Evolutionary conservation across 2,888 invertebrate species (phyloP).

Genomic region (Pachymerium ferrugineum): DNA sequence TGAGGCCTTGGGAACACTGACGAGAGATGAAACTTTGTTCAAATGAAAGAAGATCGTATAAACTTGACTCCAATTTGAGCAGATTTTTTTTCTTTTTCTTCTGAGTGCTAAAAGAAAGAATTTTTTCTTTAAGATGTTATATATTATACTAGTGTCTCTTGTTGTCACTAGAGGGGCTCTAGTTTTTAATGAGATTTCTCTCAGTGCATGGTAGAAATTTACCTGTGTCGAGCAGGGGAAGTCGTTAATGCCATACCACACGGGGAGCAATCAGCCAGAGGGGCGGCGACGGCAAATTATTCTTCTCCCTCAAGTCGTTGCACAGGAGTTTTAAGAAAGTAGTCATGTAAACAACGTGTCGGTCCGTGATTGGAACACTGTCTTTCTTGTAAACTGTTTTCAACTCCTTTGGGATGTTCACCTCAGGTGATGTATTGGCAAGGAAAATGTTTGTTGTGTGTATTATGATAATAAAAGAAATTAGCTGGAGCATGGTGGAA

Average conservation of each 20-base stretch:
- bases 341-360: constrained; percentile 25
- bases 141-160: constrained; percentile 15
- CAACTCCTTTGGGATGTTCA: neutral
- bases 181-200: constrained; percentile 27
- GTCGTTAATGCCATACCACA: constrained; percentile 23
- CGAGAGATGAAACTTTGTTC: constrained; percentile 8
- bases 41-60: constrained; percentile 21
- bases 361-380: neutral
- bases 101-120: too few relatives aligned
- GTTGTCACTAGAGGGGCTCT: constrained; percentile 4
- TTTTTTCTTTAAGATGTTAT: neutral
- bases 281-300: constrained; percentile 24
- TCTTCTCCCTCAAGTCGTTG: constrained; percentile 25
- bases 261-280: constrained; percentile 27
- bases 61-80: constrained; percentile 1
- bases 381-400: neutral
- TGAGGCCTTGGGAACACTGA: constrained; percentile 27
- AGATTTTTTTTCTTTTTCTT: neutral
- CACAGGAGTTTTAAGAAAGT: constrained; percentile 19
- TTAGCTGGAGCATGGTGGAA: too few relatives aligned
- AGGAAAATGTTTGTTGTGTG: constrained; percentile 17
- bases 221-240: constrained; percentile 10
- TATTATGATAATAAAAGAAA: too few relatives aligned
- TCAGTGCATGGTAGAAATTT: constrained; percentile 7
- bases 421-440: constrained; percentile 3